A percentile compares a stretch with the other conserved stretches of the same genome.
Conservation (phyloP, 2,888 invertebrate species). For the Drosophila mettleri region DNA sequence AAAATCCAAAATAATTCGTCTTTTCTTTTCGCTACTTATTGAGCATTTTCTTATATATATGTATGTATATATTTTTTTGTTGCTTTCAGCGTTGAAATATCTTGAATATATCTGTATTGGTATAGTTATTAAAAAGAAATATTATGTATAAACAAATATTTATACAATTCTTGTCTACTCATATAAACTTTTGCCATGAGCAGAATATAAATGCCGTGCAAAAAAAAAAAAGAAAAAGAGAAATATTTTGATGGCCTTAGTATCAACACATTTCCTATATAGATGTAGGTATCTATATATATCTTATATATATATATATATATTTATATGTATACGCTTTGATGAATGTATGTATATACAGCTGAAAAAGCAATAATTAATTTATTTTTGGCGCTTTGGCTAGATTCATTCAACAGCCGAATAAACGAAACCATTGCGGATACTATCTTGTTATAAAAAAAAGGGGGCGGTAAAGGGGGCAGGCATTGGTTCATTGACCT, state of each 20-base stretch:
- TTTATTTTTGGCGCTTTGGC: slow-evolving; percentile 53
- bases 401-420: slow-evolving; percentile 27
- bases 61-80: no score
- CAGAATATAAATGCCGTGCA: slow-evolving; percentile 35
- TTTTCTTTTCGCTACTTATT: slow-evolving; percentile 13
- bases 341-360: slow-evolving; percentile 25
- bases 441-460: slow-evolving; percentile 11
- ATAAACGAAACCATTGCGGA: slow-evolving; percentile 39
- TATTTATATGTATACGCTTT: slow-evolving; percentile 4
- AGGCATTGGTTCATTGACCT: slow-evolving; percentile 47
- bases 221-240: slow-evolving; percentile 14
- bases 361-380: slow-evolving; percentile 47
- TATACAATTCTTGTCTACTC: background rate
- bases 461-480: background rate
- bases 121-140: slow-evolving; percentile 59
- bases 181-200: background rate
- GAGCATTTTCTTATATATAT: slow-evolving; percentile 12
- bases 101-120: slow-evolving; percentile 16
- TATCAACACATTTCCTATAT: slow-evolving; percentile 46
- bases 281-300: slow-evolving; percentile 8
- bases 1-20: slow-evolving; percentile 17
- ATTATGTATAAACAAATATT: slow-evolving; percentile 19
- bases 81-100: slow-evolving; percentile 18
- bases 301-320: slow-evolving; percentile 13
- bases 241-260: slow-evolving; percentile 41